Evolutionary conservation across 2,797 vertebrate species (phyloP).

Genomic region (Lagorchestes hirsutus): DNA sequence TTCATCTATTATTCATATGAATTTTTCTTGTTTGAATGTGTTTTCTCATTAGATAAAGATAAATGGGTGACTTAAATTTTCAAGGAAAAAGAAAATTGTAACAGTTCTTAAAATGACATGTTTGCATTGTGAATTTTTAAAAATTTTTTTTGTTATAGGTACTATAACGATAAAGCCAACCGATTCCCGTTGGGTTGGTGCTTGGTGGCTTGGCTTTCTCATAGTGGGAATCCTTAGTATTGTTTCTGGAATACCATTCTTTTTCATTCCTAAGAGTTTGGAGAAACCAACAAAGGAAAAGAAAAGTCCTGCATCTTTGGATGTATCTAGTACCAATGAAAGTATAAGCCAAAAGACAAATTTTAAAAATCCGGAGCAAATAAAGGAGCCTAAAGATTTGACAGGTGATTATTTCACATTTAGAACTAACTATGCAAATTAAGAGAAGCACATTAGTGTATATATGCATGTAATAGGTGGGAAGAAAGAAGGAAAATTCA

Average conservation of each 20-base stretch:
- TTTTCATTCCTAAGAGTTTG: constrained; percentile 90
- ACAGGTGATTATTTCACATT: constrained; percentile 79
- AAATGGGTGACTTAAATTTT: neutral
- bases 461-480: neutral
- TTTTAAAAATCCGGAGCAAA: constrained; percentile 29
- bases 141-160: constrained; percentile 83
- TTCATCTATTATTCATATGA: neutral
- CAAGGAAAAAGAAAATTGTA: neutral
- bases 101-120: neutral
- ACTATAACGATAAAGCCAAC: constrained; percentile 90
- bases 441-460: neutral
- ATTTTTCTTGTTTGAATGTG: neutral
- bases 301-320: constrained; percentile 39
- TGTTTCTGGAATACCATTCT: constrained; percentile 91
- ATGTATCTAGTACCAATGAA: constrained; percentile 48
- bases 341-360: neutral
- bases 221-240: constrained; percentile 86
- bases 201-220: constrained; percentile 96
- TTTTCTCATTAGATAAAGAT: constrained; percentile 18
- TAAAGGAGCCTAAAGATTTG: constrained; percentile 37
- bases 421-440: neutral
- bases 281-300: constrained; percentile 71
- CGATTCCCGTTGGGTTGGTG: constrained; percentile 96
- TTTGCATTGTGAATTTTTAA: neutral
- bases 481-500: neutral